Evolutionary conservation across 1,140 invertebrate genomes (phyloP).

Genomic region (Drosophila tsacasi): DNA sequence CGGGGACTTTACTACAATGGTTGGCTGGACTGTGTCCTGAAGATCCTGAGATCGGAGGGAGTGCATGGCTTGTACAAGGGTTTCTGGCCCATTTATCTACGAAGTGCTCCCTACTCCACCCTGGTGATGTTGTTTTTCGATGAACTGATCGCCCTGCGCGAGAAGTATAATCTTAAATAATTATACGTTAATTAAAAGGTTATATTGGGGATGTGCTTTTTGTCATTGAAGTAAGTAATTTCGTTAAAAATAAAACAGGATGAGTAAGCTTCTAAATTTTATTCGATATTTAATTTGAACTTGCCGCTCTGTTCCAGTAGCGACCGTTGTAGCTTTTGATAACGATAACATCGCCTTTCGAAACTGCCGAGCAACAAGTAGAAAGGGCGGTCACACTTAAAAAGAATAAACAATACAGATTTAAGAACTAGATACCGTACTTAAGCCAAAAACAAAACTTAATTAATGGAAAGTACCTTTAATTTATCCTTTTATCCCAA

Average conservation of each 20-base stretch:
- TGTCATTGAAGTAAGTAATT: background rate
- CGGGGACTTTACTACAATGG: slow-evolving; percentile 91
- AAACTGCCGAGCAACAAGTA: too few species aligned
- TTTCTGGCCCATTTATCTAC: slow-evolving; percentile 92
- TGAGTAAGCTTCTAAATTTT: background rate
- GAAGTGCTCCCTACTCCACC: slow-evolving; percentile 94
- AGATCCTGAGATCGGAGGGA: slow-evolving; percentile 92
- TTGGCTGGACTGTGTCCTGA: slow-evolving; percentile 91
- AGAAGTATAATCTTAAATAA: slow-evolving; percentile 55
- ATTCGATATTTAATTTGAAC: background rate
- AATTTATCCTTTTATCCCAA: background rate
- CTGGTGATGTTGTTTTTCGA: slow-evolving; percentile 95
- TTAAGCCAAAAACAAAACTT: background rate
- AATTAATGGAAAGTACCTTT: background rate
- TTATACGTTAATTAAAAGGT: too few species aligned
- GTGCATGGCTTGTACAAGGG: slow-evolving; percentile 94
- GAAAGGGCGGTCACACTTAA: too few species aligned
- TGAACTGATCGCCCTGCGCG: slow-evolving; percentile 86
- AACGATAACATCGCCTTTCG: background rate
- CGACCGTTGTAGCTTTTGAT: background rate
- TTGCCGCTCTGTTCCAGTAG: background rate
- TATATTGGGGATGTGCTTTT: background rate
- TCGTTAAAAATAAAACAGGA: too few species aligned
- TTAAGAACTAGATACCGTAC: too few species aligned
- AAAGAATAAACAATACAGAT: too few species aligned